These are phyloP conservation scores for Hesperophylax magnus DNA, from an alignment of 1,140 invertebrate genomes.

Conservation along the genomic window DNA sequence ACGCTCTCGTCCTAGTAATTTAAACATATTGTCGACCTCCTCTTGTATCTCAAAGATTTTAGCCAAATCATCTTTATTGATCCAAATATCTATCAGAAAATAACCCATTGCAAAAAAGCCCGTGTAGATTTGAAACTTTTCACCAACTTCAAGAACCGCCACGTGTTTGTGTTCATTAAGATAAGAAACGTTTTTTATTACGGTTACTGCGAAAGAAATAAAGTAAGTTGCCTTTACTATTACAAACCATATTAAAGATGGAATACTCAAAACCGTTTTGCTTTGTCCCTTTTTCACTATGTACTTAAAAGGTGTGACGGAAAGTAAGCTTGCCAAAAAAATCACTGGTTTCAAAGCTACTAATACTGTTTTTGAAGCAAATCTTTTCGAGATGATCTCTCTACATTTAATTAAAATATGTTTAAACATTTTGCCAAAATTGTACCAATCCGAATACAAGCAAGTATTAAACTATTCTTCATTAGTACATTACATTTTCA, in stretches of 20 bases:
- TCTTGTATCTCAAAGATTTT: background rate
- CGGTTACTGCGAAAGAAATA: background rate
- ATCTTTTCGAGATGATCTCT: background rate
- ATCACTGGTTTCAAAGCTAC: background rate
- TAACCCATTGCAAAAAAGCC: background rate
- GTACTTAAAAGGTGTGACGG: background rate
- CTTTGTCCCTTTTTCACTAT: background rate
- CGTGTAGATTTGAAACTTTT: constrained; percentile 16
- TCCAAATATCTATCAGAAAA: background rate
- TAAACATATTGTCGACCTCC: background rate
- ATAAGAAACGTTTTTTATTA: background rate
- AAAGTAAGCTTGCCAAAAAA: background rate
- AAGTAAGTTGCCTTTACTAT: background rate
- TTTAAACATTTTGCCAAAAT: background rate
- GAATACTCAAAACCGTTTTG: background rate
- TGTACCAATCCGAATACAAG: background rate
- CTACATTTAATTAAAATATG: background rate
- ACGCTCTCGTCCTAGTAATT: background rate
- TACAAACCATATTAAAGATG: background rate
- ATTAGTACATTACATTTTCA: too few species aligned
- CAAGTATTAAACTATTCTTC: too few species aligned
- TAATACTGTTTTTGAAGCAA: background rate
- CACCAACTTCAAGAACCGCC: background rate
- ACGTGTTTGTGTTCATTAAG: too few species aligned
- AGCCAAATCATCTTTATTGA: background rate